Evolutionary conservation across 2,797 vertebrate species (phyloP).

Genomic region (Peromyscus melanophrys): DNA sequence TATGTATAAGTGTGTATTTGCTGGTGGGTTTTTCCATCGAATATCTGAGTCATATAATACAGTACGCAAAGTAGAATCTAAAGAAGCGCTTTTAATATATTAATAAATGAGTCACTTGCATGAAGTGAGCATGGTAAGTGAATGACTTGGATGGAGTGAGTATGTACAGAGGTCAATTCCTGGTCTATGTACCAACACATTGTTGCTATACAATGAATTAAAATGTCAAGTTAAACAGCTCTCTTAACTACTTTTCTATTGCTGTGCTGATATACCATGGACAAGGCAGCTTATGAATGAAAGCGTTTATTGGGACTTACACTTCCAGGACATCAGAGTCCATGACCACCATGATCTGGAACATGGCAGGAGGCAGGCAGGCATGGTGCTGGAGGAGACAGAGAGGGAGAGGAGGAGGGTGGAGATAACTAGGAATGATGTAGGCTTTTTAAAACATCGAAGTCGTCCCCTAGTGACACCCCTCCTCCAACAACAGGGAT

Average conservation of each 20-base stretch:
- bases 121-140: background rate
- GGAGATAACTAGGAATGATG: background rate
- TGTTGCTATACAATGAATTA: background rate
- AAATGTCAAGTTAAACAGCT: background rate
- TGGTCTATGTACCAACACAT: background rate
- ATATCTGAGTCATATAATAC: background rate
- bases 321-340: background rate
- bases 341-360: background rate
- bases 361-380: background rate
- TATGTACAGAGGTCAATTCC: background rate
- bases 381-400: background rate
- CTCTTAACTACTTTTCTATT: background rate
- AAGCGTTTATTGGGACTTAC: background rate
- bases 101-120: background rate
- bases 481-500: background rate
- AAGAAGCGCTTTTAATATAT: background rate
- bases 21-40: background rate
- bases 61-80: background rate
- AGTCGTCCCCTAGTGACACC: background rate
- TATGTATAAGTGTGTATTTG: background rate
- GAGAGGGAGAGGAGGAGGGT: no score
- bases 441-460: background rate
- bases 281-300: background rate
- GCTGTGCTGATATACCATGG: background rate
- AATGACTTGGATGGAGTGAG: background rate